Percentiles rank a stretch among this genome's conserved stretches.
phyloP scores from a whole-genome alignment of 2,113 vertebrate species.

The Ailurus styani region DNA sequence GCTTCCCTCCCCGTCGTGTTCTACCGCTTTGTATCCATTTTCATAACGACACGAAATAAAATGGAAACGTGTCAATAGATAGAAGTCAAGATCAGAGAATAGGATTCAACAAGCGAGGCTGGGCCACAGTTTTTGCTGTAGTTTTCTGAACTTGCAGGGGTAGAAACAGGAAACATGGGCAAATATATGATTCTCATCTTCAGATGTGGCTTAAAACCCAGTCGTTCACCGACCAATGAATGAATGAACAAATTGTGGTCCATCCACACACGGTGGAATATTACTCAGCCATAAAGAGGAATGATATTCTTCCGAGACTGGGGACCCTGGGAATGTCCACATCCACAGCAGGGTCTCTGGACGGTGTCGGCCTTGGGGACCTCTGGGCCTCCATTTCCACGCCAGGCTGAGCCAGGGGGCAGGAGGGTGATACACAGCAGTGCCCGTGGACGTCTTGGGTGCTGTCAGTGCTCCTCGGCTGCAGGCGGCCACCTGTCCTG shows the following conservation, averaged over 20 bases:
- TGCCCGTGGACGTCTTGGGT: too few relatives aligned
- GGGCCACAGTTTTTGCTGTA: not conserved
- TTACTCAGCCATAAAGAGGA: not conserved
- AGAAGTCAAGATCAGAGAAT: not conserved
- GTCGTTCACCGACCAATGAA: too few relatives aligned
- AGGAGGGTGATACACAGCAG: rapidly evolving
- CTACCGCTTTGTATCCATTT: not conserved
- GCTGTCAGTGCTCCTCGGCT: rapidly evolving
- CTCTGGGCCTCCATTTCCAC: not conserved
- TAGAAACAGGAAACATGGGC: not conserved
- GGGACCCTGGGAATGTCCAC: not conserved
- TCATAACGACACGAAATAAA: not conserved
- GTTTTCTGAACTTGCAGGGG: not conserved
- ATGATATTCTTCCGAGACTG: not conserved
- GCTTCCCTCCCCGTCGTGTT: rapidly evolving
- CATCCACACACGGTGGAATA: rapidly evolving
- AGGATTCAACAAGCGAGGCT: not conserved
- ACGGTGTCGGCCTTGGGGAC: not conserved
- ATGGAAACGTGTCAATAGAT: not conserved
- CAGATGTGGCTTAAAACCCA: not conserved
- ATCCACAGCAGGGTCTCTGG: not conserved
- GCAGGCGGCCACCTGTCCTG: not conserved
- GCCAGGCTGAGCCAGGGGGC: rapidly evolving
- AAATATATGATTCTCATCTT: not conserved
- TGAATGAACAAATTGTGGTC: rapidly evolving